These are phyloP conservation scores for Epizoanthus ramosus DNA, from an alignment of 92 coral and sea anemone genomes.

Conservation along the genomic window DNA sequence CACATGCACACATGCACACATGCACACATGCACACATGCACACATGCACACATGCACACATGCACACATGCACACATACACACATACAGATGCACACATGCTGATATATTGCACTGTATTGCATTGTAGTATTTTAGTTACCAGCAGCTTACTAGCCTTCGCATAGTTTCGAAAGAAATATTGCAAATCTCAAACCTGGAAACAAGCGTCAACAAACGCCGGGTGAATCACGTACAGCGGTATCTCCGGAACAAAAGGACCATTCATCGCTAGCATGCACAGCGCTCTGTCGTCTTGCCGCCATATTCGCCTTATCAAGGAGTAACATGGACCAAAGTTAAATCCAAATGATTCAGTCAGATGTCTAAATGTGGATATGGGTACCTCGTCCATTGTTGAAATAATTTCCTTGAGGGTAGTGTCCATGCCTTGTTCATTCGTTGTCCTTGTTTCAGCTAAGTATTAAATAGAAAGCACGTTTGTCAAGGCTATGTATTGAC, in stretches of 20 bases:
- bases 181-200: slow-evolving; percentile 75
- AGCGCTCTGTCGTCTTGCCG: slow-evolving; percentile 61
- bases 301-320: slow-evolving; percentile 76
- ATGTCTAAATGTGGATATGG: slow-evolving; percentile 58
- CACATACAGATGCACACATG: too few species aligned
- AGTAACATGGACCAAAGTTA: slow-evolving; percentile 77
- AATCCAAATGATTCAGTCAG: slow-evolving; percentile 68
- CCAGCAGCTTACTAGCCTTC: too few species aligned
- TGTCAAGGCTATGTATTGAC: too few species aligned
- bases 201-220: slow-evolving; percentile 84
- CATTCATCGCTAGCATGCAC: slow-evolving; percentile 59
- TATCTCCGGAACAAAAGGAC: slow-evolving; percentile 44
- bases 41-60: too few species aligned
- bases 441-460: background rate
- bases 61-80: too few species aligned
- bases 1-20: too few species aligned
- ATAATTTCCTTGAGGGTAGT: slow-evolving; percentile 42
- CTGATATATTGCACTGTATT: too few species aligned
- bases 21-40: too few species aligned
- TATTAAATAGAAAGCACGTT: background rate
- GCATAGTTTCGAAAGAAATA: background rate
- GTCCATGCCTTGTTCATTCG: slow-evolving; percentile 3
- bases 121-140: too few species aligned
- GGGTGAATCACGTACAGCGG: slow-evolving; percentile 83
- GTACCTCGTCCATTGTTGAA: slow-evolving; percentile 55